Evolutionary conservation across 2,113 vertebrate genomes (phyloP).

Genomic region (Carassius gibelio): DNA sequence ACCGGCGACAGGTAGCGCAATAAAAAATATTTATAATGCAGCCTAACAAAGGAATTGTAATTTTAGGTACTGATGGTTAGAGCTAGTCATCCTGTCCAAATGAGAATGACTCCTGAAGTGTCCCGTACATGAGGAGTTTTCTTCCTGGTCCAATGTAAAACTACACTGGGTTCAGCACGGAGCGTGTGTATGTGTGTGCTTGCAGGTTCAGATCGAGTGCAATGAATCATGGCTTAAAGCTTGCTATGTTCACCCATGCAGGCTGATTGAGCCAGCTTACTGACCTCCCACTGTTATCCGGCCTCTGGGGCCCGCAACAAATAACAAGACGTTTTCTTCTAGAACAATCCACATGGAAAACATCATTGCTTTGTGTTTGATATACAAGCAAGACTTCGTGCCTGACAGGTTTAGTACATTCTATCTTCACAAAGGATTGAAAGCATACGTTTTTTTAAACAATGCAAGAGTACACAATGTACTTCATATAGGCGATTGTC

Average conservation of each 20-base stretch:
- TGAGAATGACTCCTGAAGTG: not conserved
- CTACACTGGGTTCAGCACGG: not conserved
- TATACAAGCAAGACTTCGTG: not conserved
- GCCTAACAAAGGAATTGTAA: not conserved
- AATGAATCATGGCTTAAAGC: constrained; percentile 57
- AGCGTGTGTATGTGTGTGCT: not conserved
- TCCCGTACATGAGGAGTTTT: not conserved
- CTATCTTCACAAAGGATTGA: not conserved
- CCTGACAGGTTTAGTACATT: not conserved
- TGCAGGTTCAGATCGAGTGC: constrained; percentile 47
- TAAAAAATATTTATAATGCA: not conserved
- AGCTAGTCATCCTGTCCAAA: not conserved
- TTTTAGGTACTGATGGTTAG: not conserved
- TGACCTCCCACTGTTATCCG: constrained; percentile 48
- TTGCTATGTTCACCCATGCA: constrained; percentile 59
- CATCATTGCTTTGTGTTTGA: constrained; percentile 37
- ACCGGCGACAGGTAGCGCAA: not conserved
- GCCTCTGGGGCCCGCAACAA: constrained; percentile 47
- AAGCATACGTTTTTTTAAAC: not conserved
- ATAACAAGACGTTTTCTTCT: constrained; percentile 36
- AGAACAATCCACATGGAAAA: constrained; percentile 28
- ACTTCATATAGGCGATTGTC: not conserved
- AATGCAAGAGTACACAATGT: not conserved
- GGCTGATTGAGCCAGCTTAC: constrained; percentile 55
- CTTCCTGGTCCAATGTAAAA: constrained; percentile 7